Conservation (phyloP, 2,797 vertebrate species). For the Pseudochirops corinnae region DNA sequence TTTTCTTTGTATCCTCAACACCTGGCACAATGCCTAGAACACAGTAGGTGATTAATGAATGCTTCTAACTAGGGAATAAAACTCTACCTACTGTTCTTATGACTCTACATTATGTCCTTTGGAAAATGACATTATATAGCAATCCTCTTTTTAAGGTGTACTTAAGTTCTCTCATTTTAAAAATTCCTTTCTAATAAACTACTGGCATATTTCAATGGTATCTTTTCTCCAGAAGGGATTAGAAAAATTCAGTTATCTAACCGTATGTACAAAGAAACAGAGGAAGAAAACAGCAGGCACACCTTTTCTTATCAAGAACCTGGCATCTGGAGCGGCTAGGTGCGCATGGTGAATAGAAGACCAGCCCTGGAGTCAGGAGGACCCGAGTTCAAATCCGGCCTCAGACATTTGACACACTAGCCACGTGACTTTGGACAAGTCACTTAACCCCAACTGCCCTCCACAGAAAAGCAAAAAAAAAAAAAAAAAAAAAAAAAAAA, state of each 20-base stretch:
- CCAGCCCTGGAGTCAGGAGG: too few relatives aligned
- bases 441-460: too few relatives aligned
- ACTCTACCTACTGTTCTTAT: not conserved
- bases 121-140: constrained; percentile 29
- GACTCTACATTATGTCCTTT: too few relatives aligned
- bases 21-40: not conserved
- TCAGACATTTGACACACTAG: too few relatives aligned
- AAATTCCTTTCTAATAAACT: constrained; percentile 19
- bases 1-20: not conserved
- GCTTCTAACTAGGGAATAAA: not conserved
- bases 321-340: too few relatives aligned
- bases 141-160: constrained; percentile 15
- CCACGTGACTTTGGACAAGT: too few relatives aligned
- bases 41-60: not conserved
- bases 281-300: not conserved
- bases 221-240: constrained; percentile 13
- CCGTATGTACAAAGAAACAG: not conserved
- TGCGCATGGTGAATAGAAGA: too few relatives aligned
- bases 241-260: constrained; percentile 18
- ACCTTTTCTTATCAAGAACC: not conserved
- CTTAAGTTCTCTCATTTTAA: constrained; percentile 4
- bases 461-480: too few relatives aligned
- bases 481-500: too few relatives aligned
- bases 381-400: too few relatives aligned
- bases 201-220: not conserved